Base-by-base conservation (phyloP, 2,797 vertebrate genomes). In the Falco berigora region DNA sequence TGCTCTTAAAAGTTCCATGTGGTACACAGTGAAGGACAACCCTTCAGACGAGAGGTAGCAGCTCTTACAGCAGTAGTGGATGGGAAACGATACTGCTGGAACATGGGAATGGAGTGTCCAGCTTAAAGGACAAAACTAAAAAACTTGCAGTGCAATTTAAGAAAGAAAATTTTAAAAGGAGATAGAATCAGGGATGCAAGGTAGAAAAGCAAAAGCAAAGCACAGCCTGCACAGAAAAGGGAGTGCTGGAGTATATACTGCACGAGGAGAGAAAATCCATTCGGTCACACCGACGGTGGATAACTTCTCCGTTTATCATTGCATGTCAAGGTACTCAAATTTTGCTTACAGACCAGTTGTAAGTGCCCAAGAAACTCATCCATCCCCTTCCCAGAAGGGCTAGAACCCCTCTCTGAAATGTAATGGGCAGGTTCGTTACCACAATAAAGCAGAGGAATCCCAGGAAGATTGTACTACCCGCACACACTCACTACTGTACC, bases 401-500 rank as follows among this genome's bases (percentile, higher is more conserved):
- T 59, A 12, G 36, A 78, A 38, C 2, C 6, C 12, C 25, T 15
- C 47, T 74, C 69, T 63, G 38, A 36, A 34, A 38, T 28, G 52
- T 1, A 23, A 8, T 1, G 6, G 47, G 18, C 38, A 66, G 34
- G 28, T 27, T 44, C 1, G 3, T 40, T 53, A 44, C 4, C 20
- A 8, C 9, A 16, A 1, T 0, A 12, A 63, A 63, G 22, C 74
- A 32, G 52, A 68, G 67, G 44, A 72, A 55, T 5, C 7, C 25
- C 52, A 5, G 76, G 64, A 49, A 12, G 10, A 18, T 18, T 13
- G 14, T 4, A 14, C 40, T 30, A 27, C 20, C 86, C 49, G 71
- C 73, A 49, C 42, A 20, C 2, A 2, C 9, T 5, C 0, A 5
- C 5, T 27, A 47, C 38, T 16, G n/a, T 6, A 20, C 19, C 40